phyloP scores from a whole-genome alignment of 2,113 vertebrate species.

The Neolamprologus longior region DNA sequence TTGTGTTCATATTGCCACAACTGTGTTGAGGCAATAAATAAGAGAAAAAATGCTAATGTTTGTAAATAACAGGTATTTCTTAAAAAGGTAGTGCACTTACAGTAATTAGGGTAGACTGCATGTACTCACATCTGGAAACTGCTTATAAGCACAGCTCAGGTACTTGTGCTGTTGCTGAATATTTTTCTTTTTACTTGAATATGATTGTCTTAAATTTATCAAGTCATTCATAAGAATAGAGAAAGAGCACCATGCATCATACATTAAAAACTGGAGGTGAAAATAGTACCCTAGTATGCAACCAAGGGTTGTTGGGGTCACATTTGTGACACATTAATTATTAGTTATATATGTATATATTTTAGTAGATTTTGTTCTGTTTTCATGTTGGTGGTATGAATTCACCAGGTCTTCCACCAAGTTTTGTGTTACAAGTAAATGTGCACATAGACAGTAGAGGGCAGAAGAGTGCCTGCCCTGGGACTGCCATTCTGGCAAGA shows the following conservation, averaged over 20 bases:
- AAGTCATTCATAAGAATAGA: background rate
- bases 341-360: background rate
- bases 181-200: background rate
- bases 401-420: background rate
- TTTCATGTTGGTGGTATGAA: background rate
- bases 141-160: background rate
- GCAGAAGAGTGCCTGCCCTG: background rate
- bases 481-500: background rate
- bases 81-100: too few relatives aligned
- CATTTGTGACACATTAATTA: background rate
- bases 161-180: background rate
- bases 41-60: too few relatives aligned
- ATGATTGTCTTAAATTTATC: background rate
- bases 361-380: background rate
- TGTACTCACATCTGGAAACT: too few relatives aligned
- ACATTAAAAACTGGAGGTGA: rapidly evolving
- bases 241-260: background rate
- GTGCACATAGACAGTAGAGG: background rate
- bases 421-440: background rate
- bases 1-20: too few relatives aligned
- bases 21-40: too few relatives aligned
- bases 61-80: too few relatives aligned
- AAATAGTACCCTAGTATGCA: background rate
- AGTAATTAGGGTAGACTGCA: too few relatives aligned
- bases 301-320: background rate